Base-by-base conservation (phyloP, 2,797 vertebrate species). In the Arrhamphus sclerolepis region DNA sequence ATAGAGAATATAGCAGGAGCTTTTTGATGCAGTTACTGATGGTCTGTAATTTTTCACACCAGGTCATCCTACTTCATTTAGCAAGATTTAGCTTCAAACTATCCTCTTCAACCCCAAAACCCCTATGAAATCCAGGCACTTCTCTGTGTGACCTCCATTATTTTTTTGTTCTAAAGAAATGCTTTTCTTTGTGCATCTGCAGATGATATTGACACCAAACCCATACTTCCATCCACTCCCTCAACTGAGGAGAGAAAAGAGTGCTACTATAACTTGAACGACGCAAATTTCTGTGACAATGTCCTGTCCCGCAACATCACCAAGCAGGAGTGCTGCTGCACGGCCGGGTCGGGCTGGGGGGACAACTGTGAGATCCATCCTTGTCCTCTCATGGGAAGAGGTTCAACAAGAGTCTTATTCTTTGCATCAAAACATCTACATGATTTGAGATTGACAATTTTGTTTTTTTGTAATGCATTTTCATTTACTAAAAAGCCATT, bases 321-420 rank as follows among this genome's bases (percentile, higher is more conserved):
- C 64, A 92, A 90, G 72, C 87, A 88, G 76, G 92, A 93, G 81
- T 93, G 92, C 80, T 93, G 92, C 86, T 93, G 92, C 66, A 93
- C 92, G 0, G 91, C 87, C 22, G 92, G 92, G 6, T 74, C 87
- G 1, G 91, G 92, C 62, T 93, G 92, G 92, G 92, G 92, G 0
- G 91, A 92, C 82, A 87, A 93, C 85, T 93, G 92, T 7, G 91
- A 93, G 83, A 89, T 93, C 66, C 89, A 92, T n/a, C 63, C 88
- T n/a, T 93, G 92, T 65, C 92, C 92, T 2, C 5, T 83, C 5
- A 65, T 21, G 16, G 88, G 82, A 68, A 81, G 79, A 91, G 92
- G 92, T 93, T 77, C 2, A 50, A 17, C 2, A 50, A 17, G 2
- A 53, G 7, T 2, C 47, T 13, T 6, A 43, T 21, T 21, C n/a